Percentiles rank a stretch among this genome's conserved stretches.
Evolutionary conservation across 2,797 vertebrate genomes (phyloP).

Genomic region (Darevskia mixta): DNA sequence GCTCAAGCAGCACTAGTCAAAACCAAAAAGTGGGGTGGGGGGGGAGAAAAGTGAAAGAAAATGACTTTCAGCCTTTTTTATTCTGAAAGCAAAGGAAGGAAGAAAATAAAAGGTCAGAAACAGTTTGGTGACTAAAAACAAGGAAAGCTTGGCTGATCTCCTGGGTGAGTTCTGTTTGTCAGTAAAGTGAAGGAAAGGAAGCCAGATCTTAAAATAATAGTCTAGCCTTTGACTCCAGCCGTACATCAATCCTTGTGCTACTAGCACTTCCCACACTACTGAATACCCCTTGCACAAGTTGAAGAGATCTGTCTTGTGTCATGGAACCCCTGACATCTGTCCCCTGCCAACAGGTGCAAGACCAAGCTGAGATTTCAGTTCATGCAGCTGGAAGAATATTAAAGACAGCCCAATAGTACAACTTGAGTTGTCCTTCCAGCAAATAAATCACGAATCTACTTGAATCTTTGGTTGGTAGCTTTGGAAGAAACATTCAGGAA

Average conservation of each 20-base stretch:
- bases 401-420: slow-evolving; percentile 25
- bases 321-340: slow-evolving; percentile 29
- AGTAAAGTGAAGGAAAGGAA: slow-evolving; percentile 65
- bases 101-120: slow-evolving; percentile 35
- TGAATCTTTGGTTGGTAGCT: neutral
- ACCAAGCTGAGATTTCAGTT: slow-evolving; percentile 36
- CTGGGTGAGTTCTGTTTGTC: slow-evolving; percentile 65
- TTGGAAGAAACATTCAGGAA: neutral
- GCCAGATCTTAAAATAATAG: slow-evolving; percentile 57
- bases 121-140: slow-evolving; percentile 52
- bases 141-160: slow-evolving; percentile 61
- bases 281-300: slow-evolving; percentile 36
- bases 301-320: slow-evolving; percentile 37
- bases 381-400: slow-evolving; percentile 21
- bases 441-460: neutral
- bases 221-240: slow-evolving; percentile 64
- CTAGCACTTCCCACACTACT: slow-evolving; percentile 35
- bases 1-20: slow-evolving; percentile 21
- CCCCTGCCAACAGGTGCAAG: slow-evolving; percentile 42
- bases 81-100: slow-evolving; percentile 19
- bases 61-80: neutral
- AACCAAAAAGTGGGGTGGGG: slow-evolving; percentile 20
- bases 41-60: neutral
- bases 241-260: slow-evolving; percentile 53
- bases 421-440: neutral